A percentile compares a stretch with the other conserved stretches of the same genome.
Conservation (phyloP, 2,113 vertebrate species). For the Galeopterus variegatus region DNA sequence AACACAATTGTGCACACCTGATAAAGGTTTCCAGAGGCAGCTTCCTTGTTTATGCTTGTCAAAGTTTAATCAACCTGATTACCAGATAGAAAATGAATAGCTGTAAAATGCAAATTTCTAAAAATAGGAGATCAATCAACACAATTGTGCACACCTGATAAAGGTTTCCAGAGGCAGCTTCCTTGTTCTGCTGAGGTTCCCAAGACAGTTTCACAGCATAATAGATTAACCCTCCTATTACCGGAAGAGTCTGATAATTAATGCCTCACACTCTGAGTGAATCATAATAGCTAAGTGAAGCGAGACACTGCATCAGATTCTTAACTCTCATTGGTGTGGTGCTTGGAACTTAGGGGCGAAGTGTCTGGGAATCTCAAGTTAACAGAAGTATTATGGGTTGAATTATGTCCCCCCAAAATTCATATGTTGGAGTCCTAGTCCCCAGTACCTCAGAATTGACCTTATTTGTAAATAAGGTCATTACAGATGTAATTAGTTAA, state of each 20-base stretch:
- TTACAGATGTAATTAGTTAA: background rate
- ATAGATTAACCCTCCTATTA: background rate
- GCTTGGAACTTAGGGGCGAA: background rate
- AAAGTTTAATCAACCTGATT: conserved; percentile 78
- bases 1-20: conserved; percentile 62
- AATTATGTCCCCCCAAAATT: background rate
- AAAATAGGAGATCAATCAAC: conserved; percentile 71
- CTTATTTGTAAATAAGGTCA: background rate
- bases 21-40: background rate
- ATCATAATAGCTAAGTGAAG: background rate
- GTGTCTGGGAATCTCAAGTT: background rate
- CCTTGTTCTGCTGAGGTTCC: background rate
- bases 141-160: conserved; percentile 57
- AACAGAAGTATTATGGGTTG: background rate
- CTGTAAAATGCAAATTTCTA: conserved; percentile 62
- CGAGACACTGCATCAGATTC: background rate
- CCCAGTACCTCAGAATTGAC: background rate
- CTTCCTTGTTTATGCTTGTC: background rate
- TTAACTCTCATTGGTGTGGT: background rate
- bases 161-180: background rate
- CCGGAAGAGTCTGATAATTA: background rate
- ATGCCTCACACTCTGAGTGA: background rate
- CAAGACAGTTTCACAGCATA: background rate
- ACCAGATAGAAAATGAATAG: conserved; percentile 67
- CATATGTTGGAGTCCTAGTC: background rate